Base-by-base conservation (phyloP, 2,888 invertebrate species). In the Ophioninae sp. region DNA sequence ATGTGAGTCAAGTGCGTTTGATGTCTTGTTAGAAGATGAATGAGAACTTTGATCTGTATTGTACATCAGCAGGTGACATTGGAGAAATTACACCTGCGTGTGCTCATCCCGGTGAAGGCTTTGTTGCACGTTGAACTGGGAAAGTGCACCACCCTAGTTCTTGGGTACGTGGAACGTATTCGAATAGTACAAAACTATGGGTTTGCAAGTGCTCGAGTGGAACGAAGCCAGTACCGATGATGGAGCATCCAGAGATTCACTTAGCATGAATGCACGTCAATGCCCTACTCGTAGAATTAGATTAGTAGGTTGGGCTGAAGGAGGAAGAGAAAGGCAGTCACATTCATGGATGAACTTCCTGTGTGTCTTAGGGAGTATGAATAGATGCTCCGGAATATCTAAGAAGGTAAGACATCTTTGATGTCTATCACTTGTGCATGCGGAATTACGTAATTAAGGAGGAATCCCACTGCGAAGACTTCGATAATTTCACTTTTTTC, bases 141-240 rank as follows among this genome's bases (percentile, higher is more conserved):
- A 44, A 21, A 44, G 57, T 6, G 30, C 57, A 67, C 56, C 67
- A 75, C 70, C 81, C 67, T 56, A 62, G 37, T 59, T 59, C 65
- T 56, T 23, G 30, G 56, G 41, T 56, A 65, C 21, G 73, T 57
- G 65, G 67, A 75, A 81, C 80, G 23, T 10, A 75, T 41, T 77
- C 74, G 57, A 77, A 80, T 85, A 83, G 80, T 80, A 79, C 68
- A 76, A 56, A 77, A 77, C 68, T 68, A 69, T 21, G 20, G 6
- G 8, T 21, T 10, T 39, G 39, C 7, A 20, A n/a, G 30, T 50
- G 17, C 21, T 56, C 65, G 50, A 23, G 62, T 30, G 50, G 65
- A 21, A 20, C 73, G 17, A 73, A 44, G 44, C 57, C 39, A 30
- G 69, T 50, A 21, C 50, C 56, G 69, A 68, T 39, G 64, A 77